Conservation (phyloP, 2,797 vertebrate species). For the Muscicapa striata region DNA sequence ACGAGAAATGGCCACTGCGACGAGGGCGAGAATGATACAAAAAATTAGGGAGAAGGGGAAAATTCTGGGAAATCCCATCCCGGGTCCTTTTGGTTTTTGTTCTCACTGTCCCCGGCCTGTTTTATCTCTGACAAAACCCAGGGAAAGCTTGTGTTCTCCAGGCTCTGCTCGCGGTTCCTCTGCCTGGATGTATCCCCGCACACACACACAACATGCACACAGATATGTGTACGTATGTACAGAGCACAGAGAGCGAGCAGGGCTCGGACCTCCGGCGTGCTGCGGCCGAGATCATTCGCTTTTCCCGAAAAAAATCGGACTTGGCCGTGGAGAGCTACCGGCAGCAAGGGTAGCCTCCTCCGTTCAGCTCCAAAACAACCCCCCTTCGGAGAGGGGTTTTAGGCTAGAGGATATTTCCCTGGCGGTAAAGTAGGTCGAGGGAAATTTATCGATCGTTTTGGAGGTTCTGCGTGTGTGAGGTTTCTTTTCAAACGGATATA, state of each 20-base stretch:
- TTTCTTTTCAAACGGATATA: neutral
- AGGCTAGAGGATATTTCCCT: neutral
- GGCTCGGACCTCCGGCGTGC: neutral
- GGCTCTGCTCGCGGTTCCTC: neutral
- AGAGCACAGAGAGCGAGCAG: neutral
- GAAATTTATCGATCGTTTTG: neutral
- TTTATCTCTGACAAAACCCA: neutral
- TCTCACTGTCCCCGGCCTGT: neutral
- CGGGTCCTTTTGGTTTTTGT: neutral
- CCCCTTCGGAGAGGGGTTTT: neutral
- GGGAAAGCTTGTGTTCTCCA: neutral
- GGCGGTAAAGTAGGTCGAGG: neutral
- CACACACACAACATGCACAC: fast-evolving
- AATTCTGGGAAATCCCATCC: neutral
- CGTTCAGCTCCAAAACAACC: neutral
- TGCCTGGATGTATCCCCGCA: neutral
- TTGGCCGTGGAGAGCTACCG: neutral
- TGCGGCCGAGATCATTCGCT: neutral
- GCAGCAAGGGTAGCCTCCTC: neutral
- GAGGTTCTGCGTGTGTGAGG: neutral
- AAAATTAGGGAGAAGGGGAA: neutral
- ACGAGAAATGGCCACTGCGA: neutral
- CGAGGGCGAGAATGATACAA: neutral
- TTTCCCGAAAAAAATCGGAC: neutral
- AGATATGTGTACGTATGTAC: fast-evolving